phyloP scores from a whole-genome alignment of 2,888 invertebrate species.

The Argynnis bischoffii region DNA sequence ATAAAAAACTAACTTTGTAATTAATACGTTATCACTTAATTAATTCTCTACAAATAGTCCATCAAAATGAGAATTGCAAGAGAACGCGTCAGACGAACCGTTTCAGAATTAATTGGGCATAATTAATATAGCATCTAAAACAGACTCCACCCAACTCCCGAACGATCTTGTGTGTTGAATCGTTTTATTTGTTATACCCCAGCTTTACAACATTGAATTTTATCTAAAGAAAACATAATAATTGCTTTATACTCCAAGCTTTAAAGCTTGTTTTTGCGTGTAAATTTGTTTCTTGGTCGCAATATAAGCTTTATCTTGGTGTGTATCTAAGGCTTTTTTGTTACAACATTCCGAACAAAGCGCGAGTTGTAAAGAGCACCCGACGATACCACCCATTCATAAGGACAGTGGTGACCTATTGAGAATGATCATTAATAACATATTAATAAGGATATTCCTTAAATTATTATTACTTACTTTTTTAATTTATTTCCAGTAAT shows the following conservation, averaged over 20 bases:
- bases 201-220: constrained; percentile 33
- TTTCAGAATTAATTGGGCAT: constrained; percentile 79
- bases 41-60: constrained; percentile 49
- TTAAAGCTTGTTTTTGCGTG: constrained; percentile 48
- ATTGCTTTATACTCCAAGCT: constrained; percentile 40
- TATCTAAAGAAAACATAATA: constrained; percentile 18
- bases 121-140: constrained; percentile 80
- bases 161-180: constrained; percentile 67
- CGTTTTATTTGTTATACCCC: constrained; percentile 66
- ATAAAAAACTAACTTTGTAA: constrained; percentile 29
- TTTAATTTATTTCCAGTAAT: neutral
- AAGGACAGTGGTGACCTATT: constrained; percentile 80
- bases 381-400: constrained; percentile 82
- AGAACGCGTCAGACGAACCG: constrained; percentile 61
- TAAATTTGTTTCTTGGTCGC: constrained; percentile 38
- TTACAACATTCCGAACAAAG: constrained; percentile 81
- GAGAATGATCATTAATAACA: constrained; percentile 62
- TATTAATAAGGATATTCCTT: constrained; percentile 55
- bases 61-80: constrained; percentile 67
- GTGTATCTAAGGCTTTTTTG: constrained; percentile 80
- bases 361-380: constrained; percentile 79
- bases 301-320: constrained; percentile 64
- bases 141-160: constrained; percentile 74
- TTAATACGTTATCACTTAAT: constrained; percentile 44
- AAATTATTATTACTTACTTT: neutral